Percentiles rank a stretch among this genome's conserved stretches.
These are phyloP conservation scores for Drosophila gaucha DNA, from an alignment of 2,888 invertebrate species.

Conservation along the genomic window DNA sequence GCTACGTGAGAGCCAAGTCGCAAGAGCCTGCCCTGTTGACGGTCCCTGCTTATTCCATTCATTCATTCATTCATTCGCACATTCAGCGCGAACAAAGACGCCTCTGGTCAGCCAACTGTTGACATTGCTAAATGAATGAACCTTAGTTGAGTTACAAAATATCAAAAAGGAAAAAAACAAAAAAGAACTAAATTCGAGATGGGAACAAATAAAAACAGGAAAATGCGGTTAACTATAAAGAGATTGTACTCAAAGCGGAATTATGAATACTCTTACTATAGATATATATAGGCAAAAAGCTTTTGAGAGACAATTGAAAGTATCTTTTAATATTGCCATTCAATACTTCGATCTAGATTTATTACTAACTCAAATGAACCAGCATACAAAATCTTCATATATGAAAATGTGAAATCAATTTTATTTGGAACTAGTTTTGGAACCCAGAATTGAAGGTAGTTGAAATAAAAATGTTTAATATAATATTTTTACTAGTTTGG, in stretches of 20 bases:
- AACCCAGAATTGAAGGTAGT: no score
- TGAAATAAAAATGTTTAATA: no score
- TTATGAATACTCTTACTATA: slow-evolving; percentile 15
- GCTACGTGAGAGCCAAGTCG: slow-evolving; percentile 42
- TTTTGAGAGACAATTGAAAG: no score
- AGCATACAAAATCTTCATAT: no score
- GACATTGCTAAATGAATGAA: slow-evolving; percentile 73
- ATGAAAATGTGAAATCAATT: no score
- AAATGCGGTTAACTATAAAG: slow-evolving; percentile 10
- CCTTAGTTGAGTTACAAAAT: slow-evolving; percentile 69
- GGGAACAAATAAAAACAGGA: slow-evolving; percentile 16
- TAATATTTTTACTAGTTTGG: no score
- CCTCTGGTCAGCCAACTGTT: slow-evolving; percentile 76
- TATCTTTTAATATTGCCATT: no score
- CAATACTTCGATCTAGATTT: no score
- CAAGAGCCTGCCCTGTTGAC: no score
- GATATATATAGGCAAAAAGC: no score
- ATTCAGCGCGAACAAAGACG: slow-evolving; percentile 58
- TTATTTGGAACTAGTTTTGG: no score
- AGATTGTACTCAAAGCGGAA: not conserved
- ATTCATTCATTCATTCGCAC: slow-evolving; percentile 48
- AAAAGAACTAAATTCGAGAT: slow-evolving; percentile 8
- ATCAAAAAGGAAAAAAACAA: slow-evolving; percentile 27
- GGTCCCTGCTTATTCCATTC: slow-evolving; percentile 7
- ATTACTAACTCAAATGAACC: no score